Evolutionary conservation across 2,888 invertebrate species (phyloP).

Genomic region (Salpingus planirostris): DNA sequence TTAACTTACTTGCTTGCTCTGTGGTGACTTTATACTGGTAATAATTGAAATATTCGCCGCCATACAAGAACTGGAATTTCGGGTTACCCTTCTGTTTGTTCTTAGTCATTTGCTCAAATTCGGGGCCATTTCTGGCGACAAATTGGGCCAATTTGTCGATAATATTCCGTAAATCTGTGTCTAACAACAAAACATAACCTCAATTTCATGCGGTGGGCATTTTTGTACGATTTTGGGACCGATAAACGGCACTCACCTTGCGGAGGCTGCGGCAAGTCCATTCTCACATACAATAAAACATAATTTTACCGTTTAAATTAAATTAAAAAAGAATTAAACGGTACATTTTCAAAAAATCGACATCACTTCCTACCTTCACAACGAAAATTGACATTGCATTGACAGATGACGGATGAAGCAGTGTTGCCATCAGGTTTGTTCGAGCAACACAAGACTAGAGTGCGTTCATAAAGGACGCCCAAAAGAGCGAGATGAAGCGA

Average conservation of each 20-base stretch:
- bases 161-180: slow-evolving; percentile 91
- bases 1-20: slow-evolving; percentile 80
- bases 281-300: slow-evolving; percentile 22
- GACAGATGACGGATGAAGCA: too few species aligned
- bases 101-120: slow-evolving; percentile 98
- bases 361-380: too few species aligned
- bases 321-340: not conserved
- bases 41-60: slow-evolving; percentile 91
- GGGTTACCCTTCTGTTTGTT: slow-evolving; percentile 97
- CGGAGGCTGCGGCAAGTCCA: slow-evolving; percentile 51
- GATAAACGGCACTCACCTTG: slow-evolving; percentile 56
- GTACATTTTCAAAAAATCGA: slow-evolving; percentile 2
- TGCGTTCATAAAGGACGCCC: too few species aligned
- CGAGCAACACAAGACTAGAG: too few species aligned
- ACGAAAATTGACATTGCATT: too few species aligned
- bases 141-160: slow-evolving; percentile 98
- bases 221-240: slow-evolving; percentile 6
- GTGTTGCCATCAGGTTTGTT: too few species aligned
- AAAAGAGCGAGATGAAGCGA: too few species aligned
- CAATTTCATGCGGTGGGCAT: slow-evolving; percentile 5
- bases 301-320: slow-evolving; percentile 2
- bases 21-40: slow-evolving; percentile 94
- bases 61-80: slow-evolving; percentile 94
- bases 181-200: slow-evolving; percentile 44
- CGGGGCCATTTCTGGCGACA: slow-evolving; percentile 98